Evolutionary conservation across 2,888 invertebrate genomes (phyloP), one percentile per base, ranked within the genome.

Genomic region (Cryptus viduatorius): DNA sequence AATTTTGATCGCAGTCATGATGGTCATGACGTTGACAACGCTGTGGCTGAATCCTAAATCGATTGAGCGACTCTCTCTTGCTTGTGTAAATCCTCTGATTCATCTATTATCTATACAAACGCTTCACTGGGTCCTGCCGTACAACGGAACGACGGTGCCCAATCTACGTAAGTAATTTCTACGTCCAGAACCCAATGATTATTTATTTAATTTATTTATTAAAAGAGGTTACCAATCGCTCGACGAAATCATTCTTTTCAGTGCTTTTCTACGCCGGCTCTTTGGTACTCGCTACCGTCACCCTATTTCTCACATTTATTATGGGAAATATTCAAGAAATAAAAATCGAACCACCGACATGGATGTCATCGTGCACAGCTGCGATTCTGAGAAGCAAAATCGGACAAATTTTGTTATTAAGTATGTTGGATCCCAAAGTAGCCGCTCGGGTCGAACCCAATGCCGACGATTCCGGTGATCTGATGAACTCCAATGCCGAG

Each of bases 31-130:
- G 5, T 37, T 96, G 76, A 92, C 94, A 16, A 94, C 95, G 1
- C 90, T 96, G 61, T 94, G 95, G 89, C 90, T 96, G 87, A 95
- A 95, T 86, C 94, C 96, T 1, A 94, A 94, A 73, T 95, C 95
- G 78, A 93, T 93, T 50, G 95, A 95, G 61, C 94, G 96, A 71
- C 90, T 96, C 79, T 86, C 94, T 56, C 87, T 96, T 59, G 94
- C 94, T 67, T 95, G 94, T 87, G 94, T 96, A 59, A 95, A 95
- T 89, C 93, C 96, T 3, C 93, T 95, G 50, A 94, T 94, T 5
- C 96, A 96, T 90, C 95, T 96, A 79, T 89, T 94, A n/a, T 95
- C 95, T 89, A 89, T 96, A 1, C 94, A 95, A 61, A 95, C 95
- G 90, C 90, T 96, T 12, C 94, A 95, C 10, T 95, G 94, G 92